Percentiles rank a stretch among this genome's conserved stretches.
These are phyloP conservation scores for Sylvilagus bachmani DNA, from an alignment of 2,113 vertebrate species.

Conservation along the genomic window DNA sequence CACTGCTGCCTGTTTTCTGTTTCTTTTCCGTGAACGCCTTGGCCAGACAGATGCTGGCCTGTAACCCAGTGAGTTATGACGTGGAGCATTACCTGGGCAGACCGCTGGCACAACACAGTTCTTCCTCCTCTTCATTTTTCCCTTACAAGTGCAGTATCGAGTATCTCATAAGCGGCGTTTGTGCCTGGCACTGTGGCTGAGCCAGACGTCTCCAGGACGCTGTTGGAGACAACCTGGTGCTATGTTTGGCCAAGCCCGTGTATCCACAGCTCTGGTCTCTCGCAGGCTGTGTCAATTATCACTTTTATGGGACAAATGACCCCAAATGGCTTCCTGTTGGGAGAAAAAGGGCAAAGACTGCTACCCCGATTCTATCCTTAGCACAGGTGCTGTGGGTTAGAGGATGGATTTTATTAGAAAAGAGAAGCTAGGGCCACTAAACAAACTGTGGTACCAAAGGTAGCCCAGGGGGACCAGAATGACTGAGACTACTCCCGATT, in stretches of 20 bases:
- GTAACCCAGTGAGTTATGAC: neutral
- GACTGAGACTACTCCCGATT: neutral
- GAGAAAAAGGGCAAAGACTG: neutral
- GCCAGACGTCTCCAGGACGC: neutral
- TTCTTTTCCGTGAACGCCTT: neutral
- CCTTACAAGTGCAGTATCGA: neutral
- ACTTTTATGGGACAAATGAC: neutral
- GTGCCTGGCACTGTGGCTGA: neutral
- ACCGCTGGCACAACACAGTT: neutral
- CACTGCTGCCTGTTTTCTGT: neutral
- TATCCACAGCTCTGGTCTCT: neutral
- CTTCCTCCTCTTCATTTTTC: neutral
- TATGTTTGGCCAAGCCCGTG: neutral
- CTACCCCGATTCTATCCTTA: neutral
- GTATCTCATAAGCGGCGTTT: neutral
- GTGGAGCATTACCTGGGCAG: neutral
- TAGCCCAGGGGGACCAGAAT: neutral
- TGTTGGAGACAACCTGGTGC: neutral
- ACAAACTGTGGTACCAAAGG: neutral
- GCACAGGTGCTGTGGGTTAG: neutral
- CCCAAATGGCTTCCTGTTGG: neutral
- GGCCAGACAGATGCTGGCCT: neutral
- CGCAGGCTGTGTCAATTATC: neutral
- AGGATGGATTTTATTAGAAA: slow-evolving; percentile 22
- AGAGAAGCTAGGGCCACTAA: neutral